Base-by-base conservation (phyloP, 2,888 invertebrate genomes). In the Molorchus minor region DNA sequence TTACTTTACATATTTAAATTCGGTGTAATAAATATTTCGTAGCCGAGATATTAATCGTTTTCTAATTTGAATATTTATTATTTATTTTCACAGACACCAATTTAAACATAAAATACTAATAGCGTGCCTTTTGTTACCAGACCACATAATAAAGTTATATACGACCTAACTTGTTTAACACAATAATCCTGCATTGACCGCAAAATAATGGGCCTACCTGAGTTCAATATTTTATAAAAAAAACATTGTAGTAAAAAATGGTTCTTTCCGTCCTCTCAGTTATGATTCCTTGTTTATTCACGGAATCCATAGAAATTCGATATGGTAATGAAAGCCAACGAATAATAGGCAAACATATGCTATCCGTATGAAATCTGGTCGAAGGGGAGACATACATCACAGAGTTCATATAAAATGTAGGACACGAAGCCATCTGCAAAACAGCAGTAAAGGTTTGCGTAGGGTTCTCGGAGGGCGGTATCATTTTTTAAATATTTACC, bases 261-360 rank as follows among this genome's bases (percentile, higher is more conserved):
- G 19, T 41, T 36, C 25, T 45, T 17, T 16, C 17, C 25, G 21
- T n/a, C 13, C 43, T 45, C 16, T 45, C 20, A 30, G 25, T 16
- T 21, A 29, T 17, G 45, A 45, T 7, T 1, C 30, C 13, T 45
- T 45, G 45, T 29, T 45, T 45, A 12, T 45, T 45, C 30, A 15
- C 30, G 30, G 25, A 45, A 45, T 30, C 45, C 45, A 30, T 29
- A 30, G 45, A 45, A 45, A 45, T 30, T 29, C 45, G 30, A 45
- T 45, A 45, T 17, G 45, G 44, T 16, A 45, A 45, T 25, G 45
- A 45, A 29, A 45, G 12, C 10, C 25, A 16, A 30, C 29, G 16
- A 5, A 45, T 45, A 45, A 45, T 45, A 30, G 29, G 45, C 33
- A 29, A 29, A 45, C 45, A 45, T 45, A 30, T 45, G 45, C 30